Conservation (phyloP, 2,888 invertebrate genomes). For the Cabera pusaria region DNA sequence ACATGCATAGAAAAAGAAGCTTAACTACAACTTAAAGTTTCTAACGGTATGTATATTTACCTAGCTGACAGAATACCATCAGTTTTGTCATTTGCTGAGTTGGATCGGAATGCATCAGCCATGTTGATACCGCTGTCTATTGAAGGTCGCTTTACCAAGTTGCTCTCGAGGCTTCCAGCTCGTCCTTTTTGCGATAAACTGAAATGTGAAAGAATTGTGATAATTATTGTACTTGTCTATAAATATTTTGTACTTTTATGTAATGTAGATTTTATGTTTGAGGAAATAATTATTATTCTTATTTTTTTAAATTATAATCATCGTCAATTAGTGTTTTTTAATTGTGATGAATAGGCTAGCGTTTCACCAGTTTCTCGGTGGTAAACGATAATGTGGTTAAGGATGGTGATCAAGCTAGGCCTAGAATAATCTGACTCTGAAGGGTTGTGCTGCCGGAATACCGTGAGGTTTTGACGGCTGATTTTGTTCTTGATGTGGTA, state of each 20-base stretch:
- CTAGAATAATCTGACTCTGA: too few relatives aligned
- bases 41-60: conserved; percentile 40
- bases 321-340: too few relatives aligned
- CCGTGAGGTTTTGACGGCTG: too few relatives aligned
- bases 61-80: conserved; percentile 75
- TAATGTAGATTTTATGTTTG: too few relatives aligned
- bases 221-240: neutral
- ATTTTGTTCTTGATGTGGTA: too few relatives aligned
- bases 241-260: neutral
- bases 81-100: conserved; percentile 65
- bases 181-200: conserved; percentile 79
- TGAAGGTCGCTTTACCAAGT: conserved; percentile 88
- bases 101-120: conserved; percentile 80
- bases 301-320: too few relatives aligned
- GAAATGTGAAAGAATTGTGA: conserved; percentile 31
- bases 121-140: conserved; percentile 92
- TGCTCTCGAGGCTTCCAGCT: conserved; percentile 70
- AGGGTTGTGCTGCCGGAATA: too few relatives aligned
- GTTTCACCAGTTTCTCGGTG: too few relatives aligned
- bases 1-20: conserved; percentile 1
- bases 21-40: neutral
- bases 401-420: too few relatives aligned
- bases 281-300: too few relatives aligned
- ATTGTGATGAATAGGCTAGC: too few relatives aligned
- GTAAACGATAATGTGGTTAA: too few relatives aligned